These are phyloP conservation scores for Caenorhabditis japonica DNA, from an alignment of 2,888 invertebrate species.

Conservation along the genomic window DNA sequence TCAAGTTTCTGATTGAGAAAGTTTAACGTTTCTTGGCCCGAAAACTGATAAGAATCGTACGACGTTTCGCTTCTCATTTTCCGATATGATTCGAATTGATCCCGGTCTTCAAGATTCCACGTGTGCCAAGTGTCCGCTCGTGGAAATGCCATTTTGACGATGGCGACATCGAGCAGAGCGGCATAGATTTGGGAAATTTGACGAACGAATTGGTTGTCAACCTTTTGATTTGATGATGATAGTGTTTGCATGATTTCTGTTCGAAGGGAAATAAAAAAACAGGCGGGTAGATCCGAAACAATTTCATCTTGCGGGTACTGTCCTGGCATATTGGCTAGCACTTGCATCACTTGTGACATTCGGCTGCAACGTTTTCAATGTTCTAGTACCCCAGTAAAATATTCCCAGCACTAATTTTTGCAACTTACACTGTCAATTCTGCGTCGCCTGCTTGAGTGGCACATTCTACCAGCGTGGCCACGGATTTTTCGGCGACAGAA, in stretches of 20 bases:
- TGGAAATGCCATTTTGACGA: conserved; percentile 56
- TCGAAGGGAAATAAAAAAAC: conserved; percentile 62
- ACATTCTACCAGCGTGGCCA: conserved; percentile 52
- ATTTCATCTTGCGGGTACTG: conserved; percentile 53
- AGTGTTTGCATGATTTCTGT: conserved; percentile 49
- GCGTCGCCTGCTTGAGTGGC: conserved; percentile 25
- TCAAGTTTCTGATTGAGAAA: conserved; percentile 54
- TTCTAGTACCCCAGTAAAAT: too few relatives aligned
- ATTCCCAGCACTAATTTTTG: not conserved
- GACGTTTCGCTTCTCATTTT: conserved; percentile 52
- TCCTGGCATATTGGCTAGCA: conserved; percentile 48
- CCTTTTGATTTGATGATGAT: too few relatives aligned
- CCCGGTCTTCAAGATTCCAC: conserved; percentile 54
- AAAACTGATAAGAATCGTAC: conserved; percentile 53
- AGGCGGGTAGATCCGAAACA: conserved; percentile 66
- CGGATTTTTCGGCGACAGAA: conserved; percentile 49
- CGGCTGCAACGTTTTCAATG: conserved; percentile 14
- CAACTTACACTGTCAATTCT: conserved; percentile 10
- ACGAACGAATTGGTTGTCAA: too few relatives aligned
- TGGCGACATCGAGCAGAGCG: conserved; percentile 34
- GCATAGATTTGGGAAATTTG: conserved; percentile 41
- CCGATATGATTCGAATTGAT: conserved; percentile 57
- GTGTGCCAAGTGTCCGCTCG: conserved; percentile 2
- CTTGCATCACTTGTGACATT: conserved; percentile 32
- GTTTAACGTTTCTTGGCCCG: conserved; percentile 45